These are phyloP conservation scores for Scaptomyza parva DNA, from an alignment of 2,888 invertebrate genomes.

Conservation along the genomic window DNA sequence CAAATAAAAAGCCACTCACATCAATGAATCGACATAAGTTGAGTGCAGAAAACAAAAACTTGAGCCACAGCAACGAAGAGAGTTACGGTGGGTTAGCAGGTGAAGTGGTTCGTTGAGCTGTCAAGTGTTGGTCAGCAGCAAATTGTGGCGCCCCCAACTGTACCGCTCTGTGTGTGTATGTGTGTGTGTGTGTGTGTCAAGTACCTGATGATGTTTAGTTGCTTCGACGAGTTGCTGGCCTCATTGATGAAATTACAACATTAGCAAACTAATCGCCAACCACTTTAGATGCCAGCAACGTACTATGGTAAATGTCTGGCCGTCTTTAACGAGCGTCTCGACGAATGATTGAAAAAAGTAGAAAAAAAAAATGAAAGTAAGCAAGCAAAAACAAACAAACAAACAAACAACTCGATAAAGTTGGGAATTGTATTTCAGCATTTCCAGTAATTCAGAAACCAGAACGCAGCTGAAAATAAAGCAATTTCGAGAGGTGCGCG, in stretches of 20 bases:
- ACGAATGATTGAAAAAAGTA: conserved; percentile 58
- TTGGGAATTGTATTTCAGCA: conserved; percentile 63
- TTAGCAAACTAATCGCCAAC: conserved; percentile 79
- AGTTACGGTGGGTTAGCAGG: conserved; percentile 11
- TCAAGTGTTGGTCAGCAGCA: conserved; percentile 26
- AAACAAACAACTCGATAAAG: conserved; percentile 48
- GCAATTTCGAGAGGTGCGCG: conserved; percentile 65
- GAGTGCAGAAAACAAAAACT: conserved; percentile 55
- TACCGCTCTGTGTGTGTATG: too few species aligned
- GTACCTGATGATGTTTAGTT: conserved; percentile 78
- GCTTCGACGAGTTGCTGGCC: conserved; percentile 29
- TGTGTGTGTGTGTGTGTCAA: conserved; percentile 69
- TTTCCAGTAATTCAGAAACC: too few species aligned
- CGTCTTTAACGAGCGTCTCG: conserved; percentile 14
- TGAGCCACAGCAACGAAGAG: conserved; percentile 29
- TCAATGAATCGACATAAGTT: conserved; percentile 74
- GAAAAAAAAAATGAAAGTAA: background rate
- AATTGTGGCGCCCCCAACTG: too few species aligned
- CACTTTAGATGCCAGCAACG: conserved; percentile 76
- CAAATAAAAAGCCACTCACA: conserved; percentile 80
- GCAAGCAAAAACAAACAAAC: conserved; percentile 41
- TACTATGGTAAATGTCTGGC: conserved; percentile 61
- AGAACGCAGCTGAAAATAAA: conserved; percentile 57
- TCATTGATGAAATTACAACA: conserved; percentile 79
- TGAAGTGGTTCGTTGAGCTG: conserved; percentile 14